These are phyloP conservation scores for Nudaria mundana DNA, from an alignment of 2,888 invertebrate species.

Conservation along the genomic window DNA sequence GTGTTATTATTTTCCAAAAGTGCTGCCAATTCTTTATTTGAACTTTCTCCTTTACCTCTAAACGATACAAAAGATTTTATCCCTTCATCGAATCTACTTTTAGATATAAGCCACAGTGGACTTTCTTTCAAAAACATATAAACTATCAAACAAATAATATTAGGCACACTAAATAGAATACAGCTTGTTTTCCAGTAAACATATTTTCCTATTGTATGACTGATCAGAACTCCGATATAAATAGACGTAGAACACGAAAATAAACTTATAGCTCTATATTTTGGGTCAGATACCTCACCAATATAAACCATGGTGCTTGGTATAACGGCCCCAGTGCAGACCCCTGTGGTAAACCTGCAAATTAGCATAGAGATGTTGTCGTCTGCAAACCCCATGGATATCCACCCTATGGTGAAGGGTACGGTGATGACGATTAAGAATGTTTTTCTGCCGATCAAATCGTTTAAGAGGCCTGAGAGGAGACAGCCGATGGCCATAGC, in stretches of 20 bases:
- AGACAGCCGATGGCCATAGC: constrained; percentile 50
- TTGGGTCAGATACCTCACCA: constrained; percentile 50
- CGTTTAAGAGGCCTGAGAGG: constrained; percentile 45
- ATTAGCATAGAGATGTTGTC: constrained; percentile 37
- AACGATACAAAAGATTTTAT: constrained; percentile 40
- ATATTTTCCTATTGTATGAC: constrained; percentile 42
- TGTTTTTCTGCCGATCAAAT: constrained; percentile 43
- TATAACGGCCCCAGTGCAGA: constrained; percentile 43
- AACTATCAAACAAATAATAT: constrained; percentile 32
- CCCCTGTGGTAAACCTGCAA: constrained; percentile 46
- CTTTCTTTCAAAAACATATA: constrained; percentile 49
- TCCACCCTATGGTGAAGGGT: constrained; percentile 47
- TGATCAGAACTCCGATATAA: constrained; percentile 38
- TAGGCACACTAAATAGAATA: constrained; percentile 39
- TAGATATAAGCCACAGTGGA: constrained; percentile 52
- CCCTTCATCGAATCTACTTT: constrained; percentile 44
- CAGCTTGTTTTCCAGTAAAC: constrained; percentile 43
- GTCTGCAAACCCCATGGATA: constrained; percentile 36
- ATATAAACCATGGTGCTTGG: constrained; percentile 46
- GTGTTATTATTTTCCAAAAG: constrained; percentile 37
- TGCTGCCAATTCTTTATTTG: constrained; percentile 42
- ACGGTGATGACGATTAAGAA: constrained; percentile 39
- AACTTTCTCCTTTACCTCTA: constrained; percentile 39
- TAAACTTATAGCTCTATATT: constrained; percentile 42
- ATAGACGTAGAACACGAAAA: constrained; percentile 38